Evolutionary conservation across 2,113 vertebrate species (phyloP).

Genomic region (Mastomys natalensis): DNA sequence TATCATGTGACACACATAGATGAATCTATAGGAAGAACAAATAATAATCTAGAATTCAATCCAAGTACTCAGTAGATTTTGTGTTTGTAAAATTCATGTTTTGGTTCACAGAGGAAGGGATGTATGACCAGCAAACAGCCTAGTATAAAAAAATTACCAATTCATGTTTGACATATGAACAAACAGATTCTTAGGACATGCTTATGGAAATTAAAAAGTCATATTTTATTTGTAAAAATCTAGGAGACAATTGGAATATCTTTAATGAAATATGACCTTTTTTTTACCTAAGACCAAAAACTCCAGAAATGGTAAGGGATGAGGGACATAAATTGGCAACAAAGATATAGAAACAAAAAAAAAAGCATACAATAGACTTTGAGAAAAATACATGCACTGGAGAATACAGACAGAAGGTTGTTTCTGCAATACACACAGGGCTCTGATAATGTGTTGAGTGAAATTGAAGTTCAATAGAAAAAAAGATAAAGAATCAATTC

Average conservation of each 20-base stretch:
- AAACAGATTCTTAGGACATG: not conserved
- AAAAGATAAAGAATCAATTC: constrained; percentile 6
- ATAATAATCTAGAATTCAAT: not conserved
- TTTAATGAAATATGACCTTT: not conserved
- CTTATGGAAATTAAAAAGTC: not conserved
- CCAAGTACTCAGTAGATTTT: not conserved
- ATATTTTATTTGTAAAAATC: not conserved
- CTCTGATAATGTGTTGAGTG: not conserved
- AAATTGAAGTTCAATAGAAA: not conserved
- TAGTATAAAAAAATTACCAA: not conserved
- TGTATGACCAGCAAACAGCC: not conserved
- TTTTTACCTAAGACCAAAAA: constrained; percentile 23
- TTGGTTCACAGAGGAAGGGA: not conserved
- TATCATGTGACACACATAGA: not conserved
- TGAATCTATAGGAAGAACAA: not conserved
- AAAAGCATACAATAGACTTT: not conserved
- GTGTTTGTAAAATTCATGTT: not conserved
- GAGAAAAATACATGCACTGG: not conserved
- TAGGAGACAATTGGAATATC: not conserved
- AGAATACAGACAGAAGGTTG: not conserved
- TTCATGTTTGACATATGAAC: not conserved
- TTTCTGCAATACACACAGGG: not conserved
- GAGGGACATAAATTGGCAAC: constrained; percentile 30
- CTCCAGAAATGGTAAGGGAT: constrained; percentile 2
- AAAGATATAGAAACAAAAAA: constrained; percentile 60